These are phyloP conservation scores for Leuctra nigra DNA, from an alignment of 2,888 invertebrate genomes.

Conservation along the genomic window DNA sequence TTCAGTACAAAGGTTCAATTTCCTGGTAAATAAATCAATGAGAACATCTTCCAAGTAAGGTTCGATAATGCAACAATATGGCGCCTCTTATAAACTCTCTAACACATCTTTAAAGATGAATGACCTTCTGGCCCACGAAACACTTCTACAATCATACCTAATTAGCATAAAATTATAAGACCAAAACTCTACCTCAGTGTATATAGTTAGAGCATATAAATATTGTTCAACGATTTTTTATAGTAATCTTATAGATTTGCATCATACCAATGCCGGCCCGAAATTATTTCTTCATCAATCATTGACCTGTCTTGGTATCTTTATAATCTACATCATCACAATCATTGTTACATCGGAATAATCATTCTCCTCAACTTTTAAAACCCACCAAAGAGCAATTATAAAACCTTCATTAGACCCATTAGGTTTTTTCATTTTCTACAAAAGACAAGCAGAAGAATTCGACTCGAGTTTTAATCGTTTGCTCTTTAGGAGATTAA, in stretches of 20 bases:
- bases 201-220: constrained; percentile 10
- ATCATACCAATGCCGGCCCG: background rate
- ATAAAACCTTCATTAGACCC: constrained; percentile 8
- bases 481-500: background rate
- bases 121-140: background rate
- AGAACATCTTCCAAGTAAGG: too few relatives aligned
- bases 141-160: constrained; percentile 8
- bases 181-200: background rate
- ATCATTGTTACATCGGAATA: constrained; percentile 4
- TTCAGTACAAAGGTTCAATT: too few relatives aligned
- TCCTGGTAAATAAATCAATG: too few relatives aligned
- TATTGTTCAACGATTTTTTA: constrained; percentile 4
- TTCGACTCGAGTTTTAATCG: background rate
- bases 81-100: background rate
- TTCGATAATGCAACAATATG: constrained; percentile 5
- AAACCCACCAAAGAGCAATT: constrained; percentile 1
- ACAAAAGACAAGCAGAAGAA: background rate
- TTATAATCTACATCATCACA: constrained; percentile 10
- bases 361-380: too few relatives aligned
- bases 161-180: constrained; percentile 11
- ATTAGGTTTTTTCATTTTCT: background rate
- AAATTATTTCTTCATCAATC: constrained; percentile 13
- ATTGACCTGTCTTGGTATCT: background rate
- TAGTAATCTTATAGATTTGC: constrained; percentile 5
- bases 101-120: constrained; percentile 8